Percentiles rank a stretch among this genome's conserved stretches.
These are phyloP conservation scores for Todiramphus chloris DNA, from an alignment of 2,113 vertebrate genomes.

Conservation along the genomic window DNA sequence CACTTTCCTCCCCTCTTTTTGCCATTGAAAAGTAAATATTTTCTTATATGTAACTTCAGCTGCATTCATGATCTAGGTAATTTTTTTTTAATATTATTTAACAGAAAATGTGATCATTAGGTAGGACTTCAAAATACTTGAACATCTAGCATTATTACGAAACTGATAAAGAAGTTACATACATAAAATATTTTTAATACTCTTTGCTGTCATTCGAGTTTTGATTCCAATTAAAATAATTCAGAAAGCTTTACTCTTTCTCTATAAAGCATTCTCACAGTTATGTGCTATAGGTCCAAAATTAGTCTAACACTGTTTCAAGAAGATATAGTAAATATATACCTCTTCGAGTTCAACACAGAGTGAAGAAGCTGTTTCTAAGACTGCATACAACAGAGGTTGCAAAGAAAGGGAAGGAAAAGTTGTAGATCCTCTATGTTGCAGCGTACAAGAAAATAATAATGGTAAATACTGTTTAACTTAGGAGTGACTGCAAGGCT, in stretches of 20 bases:
- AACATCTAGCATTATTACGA: not conserved
- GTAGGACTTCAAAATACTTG: not conserved
- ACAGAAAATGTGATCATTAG: not conserved
- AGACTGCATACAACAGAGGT: not conserved
- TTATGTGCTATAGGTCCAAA: not conserved
- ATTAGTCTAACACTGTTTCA: not conserved
- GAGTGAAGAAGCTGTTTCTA: not conserved
- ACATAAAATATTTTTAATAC: not conserved
- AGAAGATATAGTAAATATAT: not conserved
- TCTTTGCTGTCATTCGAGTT: not conserved
- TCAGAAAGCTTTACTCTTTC: not conserved
- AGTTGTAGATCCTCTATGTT: not conserved
- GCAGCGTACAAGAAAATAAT: not conserved
- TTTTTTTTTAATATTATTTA: not conserved
- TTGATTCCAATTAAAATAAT: not conserved
- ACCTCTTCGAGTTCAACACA: not conserved
- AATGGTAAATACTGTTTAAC: not conserved
- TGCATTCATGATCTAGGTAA: rapidly evolving
- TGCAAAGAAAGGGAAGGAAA: not conserved
- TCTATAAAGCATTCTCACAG: not conserved
- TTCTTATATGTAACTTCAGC: not conserved
- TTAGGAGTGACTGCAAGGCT: not conserved
- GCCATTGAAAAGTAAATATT: not conserved
- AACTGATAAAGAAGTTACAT: not conserved
- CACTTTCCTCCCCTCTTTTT: not conserved